phyloP scores from a whole-genome alignment of 2,113 vertebrate genomes.

The Nerophis lumbriciformis region DNA sequence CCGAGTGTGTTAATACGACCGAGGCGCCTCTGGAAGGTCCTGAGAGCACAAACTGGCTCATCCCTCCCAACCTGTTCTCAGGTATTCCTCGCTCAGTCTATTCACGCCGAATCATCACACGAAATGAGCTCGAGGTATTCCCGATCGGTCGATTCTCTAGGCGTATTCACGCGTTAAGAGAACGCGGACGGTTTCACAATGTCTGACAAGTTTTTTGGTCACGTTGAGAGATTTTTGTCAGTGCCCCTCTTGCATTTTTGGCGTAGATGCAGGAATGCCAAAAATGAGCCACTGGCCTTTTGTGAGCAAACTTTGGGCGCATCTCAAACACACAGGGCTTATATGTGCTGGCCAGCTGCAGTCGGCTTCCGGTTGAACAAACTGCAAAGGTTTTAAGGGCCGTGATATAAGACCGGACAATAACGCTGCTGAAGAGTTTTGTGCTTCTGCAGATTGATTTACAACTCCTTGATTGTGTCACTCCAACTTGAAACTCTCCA shows the following conservation, averaged over 20 bases:
- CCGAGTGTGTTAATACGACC: slow-evolving; percentile 16
- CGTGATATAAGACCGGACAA: too few species aligned
- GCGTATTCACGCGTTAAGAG: slow-evolving; percentile 30
- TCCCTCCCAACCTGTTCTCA: slow-evolving; percentile 59
- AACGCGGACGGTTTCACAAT: neutral
- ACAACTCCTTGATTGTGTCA: too few species aligned
- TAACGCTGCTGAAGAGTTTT: too few species aligned
- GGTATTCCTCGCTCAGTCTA: slow-evolving; percentile 26
- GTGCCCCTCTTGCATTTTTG: neutral
- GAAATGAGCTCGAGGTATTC: slow-evolving; percentile 35
- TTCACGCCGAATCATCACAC: slow-evolving; percentile 29
- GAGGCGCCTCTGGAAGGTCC: slow-evolving; percentile 27
- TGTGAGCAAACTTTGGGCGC: slow-evolving; percentile 22
- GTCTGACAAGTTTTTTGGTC: neutral
- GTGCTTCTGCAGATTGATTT: too few species aligned
- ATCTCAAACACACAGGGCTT: neutral
- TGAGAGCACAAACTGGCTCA: slow-evolving; percentile 32
- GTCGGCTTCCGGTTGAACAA: too few species aligned
- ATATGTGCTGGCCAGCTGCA: neutral
- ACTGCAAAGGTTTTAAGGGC: too few species aligned
- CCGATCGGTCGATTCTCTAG: slow-evolving; percentile 42
- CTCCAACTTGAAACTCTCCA: too few species aligned
- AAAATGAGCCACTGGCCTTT: slow-evolving; percentile 23
- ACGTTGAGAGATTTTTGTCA: slow-evolving; percentile 8
- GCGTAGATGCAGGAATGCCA: slow-evolving; percentile 26